Base-by-base conservation (phyloP, 2,888 invertebrate species). In the Dicranocentrus wangi region DNA sequence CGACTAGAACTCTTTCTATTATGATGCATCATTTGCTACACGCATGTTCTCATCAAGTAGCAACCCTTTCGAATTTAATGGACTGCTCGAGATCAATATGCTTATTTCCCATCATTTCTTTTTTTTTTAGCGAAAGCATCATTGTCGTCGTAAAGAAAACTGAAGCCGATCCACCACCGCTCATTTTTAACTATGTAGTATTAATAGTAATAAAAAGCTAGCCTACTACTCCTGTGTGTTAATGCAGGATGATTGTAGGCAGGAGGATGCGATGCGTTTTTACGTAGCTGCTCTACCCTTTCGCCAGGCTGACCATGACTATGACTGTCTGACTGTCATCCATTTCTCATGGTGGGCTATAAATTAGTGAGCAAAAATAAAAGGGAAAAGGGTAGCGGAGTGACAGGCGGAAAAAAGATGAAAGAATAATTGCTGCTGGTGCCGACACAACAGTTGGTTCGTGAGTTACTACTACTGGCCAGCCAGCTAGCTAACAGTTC, bases 301-400 rank as follows among this genome's bases (percentile, higher is more conserved):
- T 19, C 55, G 23, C 55, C 15, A 25, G 19, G 39, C 42, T 76
- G 68, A 68, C 60, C 60, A 76, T 76, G 68, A 68, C 60, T 47
- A 76, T 76, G 76, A 69, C 58, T 66, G 51, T 28, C 69, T 21
- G 43, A 42, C 43, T 53, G 69, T 76, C 76, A 76, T 68, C 76
- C 76, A 76, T 68, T 76, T 76, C 69, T 76, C 76, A 68, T 60
- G 76, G 76, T 43, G 76, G 27, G 23, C 43, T 32, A 69, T 76
- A 76, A 76, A 76, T 66, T 66, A 55, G 21, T 39, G 55, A 42
- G 60, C 43, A 58, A 76, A 75, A 75, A 65, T 75, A 73, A 73
- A 73, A 73, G 73, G 39, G 73, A 73, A 73, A 32, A 73, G 65
- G 27, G 53, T 69, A 21, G 32, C 19, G 21, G 66, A 76, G 68